A percentile compares a stretch with the other conserved stretches of the same genome.
Evolutionary conservation across 2,888 invertebrate species (phyloP).

Genomic region (Thymelicus sylvestris): DNA sequence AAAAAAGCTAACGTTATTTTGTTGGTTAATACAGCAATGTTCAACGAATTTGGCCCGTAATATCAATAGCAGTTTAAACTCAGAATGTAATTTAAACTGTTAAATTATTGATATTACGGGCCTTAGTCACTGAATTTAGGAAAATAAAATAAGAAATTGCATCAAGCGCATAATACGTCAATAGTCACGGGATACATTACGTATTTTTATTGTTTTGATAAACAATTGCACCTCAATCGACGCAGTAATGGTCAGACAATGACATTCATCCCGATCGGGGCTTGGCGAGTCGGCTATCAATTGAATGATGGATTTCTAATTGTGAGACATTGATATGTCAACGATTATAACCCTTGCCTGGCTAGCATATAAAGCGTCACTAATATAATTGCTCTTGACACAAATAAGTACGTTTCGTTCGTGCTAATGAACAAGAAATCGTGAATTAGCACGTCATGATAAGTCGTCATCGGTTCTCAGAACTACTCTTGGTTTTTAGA

Average conservation of each 20-base stretch:
- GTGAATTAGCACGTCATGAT: not conserved
- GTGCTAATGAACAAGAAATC: not conserved
- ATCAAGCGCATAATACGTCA: no score
- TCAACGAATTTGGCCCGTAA: no score
- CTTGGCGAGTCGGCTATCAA: conserved; percentile 18
- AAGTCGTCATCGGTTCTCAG: not conserved
- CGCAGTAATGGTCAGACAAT: conserved; percentile 15
- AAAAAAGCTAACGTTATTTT: no score
- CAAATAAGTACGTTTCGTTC: not conserved
- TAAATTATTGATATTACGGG: no score
- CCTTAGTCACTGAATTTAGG: no score
- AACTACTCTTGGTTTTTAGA: not conserved
- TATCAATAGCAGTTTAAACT: no score
- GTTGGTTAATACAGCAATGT: no score
- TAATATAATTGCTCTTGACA: conserved; percentile 8
- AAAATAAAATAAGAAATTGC: no score
- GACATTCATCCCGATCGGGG: conserved; percentile 16
- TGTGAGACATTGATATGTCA: conserved; percentile 17
- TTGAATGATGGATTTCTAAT: conserved; percentile 26
- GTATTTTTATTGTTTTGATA: not conserved
- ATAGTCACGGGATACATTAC: not conserved
- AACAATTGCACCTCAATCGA: conserved; percentile 12
- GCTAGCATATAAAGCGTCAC: conserved; percentile 1
- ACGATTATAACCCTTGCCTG: not conserved
- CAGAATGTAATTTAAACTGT: no score